These are phyloP conservation scores for Neosilurus mollespiculum DNA, from an alignment of 2,797 vertebrate genomes.

Conservation along the genomic window DNA sequence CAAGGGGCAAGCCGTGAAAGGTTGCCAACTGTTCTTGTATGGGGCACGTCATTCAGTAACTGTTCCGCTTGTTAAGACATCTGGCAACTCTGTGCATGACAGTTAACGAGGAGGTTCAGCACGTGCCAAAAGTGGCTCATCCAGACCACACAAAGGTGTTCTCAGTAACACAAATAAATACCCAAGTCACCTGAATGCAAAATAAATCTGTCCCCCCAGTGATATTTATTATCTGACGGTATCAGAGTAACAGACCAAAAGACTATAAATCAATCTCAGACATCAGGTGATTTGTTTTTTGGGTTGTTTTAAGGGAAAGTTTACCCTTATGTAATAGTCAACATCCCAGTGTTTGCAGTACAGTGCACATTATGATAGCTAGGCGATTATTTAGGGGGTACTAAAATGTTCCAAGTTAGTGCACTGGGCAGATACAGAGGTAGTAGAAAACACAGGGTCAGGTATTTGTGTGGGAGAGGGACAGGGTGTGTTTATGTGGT, in stretches of 20 bases:
- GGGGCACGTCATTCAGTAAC: conserved; percentile 60
- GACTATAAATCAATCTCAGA: conserved; percentile 38
- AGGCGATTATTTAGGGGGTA: conserved; percentile 12
- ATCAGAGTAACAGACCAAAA: conserved; percentile 40
- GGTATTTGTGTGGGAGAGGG: conserved; percentile 58
- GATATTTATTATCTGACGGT: conserved; percentile 47
- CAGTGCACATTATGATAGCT: conserved; percentile 21
- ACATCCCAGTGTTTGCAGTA: neutral
- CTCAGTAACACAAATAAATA: conserved; percentile 67
- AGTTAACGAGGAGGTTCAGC: conserved; percentile 50
- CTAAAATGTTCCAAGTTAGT: conserved; percentile 41
- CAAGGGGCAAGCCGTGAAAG: conserved; percentile 56
- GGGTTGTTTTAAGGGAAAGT: neutral
- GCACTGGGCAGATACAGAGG: conserved; percentile 41
- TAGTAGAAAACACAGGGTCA: conserved; percentile 50
- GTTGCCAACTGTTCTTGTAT: conserved; percentile 52
- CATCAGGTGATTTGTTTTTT: conserved; percentile 37
- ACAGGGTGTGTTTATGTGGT: conserved; percentile 58
- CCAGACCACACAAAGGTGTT: conserved; percentile 61
- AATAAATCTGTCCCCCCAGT: conserved; percentile 56
- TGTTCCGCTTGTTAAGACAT: conserved; percentile 65
- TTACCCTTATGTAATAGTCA: conserved; percentile 5
- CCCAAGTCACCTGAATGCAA: conserved; percentile 50
- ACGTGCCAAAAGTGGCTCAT: conserved; percentile 61
- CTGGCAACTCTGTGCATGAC: conserved; percentile 69